Conservation (phyloP, 2,888 invertebrate genomes). For the Allygus modestus region DNA sequence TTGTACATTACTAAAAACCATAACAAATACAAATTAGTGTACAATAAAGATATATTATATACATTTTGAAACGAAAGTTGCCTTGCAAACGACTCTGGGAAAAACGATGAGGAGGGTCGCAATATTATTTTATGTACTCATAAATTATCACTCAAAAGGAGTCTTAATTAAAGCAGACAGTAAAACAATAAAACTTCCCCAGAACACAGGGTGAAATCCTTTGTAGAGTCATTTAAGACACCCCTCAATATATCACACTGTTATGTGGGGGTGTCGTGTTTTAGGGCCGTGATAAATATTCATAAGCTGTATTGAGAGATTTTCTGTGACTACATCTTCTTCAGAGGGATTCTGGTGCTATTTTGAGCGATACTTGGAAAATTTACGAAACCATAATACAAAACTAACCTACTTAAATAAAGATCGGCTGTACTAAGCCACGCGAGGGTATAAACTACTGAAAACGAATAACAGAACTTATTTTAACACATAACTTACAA, state of each 20-base stretch:
- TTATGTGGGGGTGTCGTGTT: constrained; percentile 33
- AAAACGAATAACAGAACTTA: too few species aligned
- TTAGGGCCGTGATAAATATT: constrained; percentile 29
- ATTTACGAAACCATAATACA: too few species aligned
- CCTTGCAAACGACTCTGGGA: too few species aligned
- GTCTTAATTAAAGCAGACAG: constrained; percentile 38
- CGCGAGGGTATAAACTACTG: too few species aligned
- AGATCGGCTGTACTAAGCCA: too few species aligned
- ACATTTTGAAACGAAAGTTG: too few species aligned
- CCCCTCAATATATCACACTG: constrained; percentile 29
- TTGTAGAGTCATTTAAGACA: constrained; percentile 43
- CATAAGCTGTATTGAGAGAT: constrained; percentile 31
- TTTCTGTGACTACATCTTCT: constrained; percentile 17
- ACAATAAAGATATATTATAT: too few species aligned
- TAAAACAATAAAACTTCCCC: constrained; percentile 38
- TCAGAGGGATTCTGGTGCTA: not conserved
- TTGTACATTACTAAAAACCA: too few species aligned
- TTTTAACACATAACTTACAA: too few species aligned
- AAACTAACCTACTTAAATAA: too few species aligned
- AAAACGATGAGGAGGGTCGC: not conserved
- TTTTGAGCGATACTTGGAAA: too few species aligned
- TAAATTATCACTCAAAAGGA: not conserved
- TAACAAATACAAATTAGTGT: too few species aligned
- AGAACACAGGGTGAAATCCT: constrained; percentile 18
- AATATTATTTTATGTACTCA: constrained; percentile 24